These are phyloP conservation scores for Apamea sordens DNA, from an alignment of 2,888 invertebrate species.

Conservation along the genomic window DNA sequence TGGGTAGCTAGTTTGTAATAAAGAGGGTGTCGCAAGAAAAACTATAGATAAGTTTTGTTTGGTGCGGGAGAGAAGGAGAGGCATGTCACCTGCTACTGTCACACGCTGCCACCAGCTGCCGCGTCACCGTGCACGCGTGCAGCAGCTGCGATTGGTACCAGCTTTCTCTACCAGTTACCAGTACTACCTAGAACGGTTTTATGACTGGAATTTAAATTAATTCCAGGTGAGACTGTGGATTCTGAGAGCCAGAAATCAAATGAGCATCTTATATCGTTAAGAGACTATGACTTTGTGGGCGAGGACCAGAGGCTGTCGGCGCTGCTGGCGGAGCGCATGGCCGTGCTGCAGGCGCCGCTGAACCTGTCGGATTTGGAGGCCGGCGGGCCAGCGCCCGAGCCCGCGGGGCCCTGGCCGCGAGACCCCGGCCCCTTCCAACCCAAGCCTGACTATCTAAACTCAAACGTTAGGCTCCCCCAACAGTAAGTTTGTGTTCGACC, in stretches of 20 bases:
- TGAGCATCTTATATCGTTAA: slow-evolving; percentile 42
- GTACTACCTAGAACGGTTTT: background rate
- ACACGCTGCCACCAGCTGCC: background rate
- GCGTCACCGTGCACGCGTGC: background rate
- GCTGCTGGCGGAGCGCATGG: slow-evolving; percentile 46
- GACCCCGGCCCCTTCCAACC: background rate
- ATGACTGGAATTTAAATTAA: background rate
- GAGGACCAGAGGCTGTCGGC: slow-evolving; percentile 52
- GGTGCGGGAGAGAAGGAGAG: background rate
- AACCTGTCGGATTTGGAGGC: background rate
- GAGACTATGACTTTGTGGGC: slow-evolving; percentile 61
- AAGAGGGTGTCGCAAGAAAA: background rate
- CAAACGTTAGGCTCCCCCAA: slow-evolving; percentile 8
- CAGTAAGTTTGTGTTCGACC: slow-evolving; percentile 4
- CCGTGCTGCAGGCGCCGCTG: background rate
- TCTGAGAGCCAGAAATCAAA: background rate
- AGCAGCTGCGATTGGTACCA: background rate
- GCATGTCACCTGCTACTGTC: too few relatives aligned
- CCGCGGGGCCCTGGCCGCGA: background rate
- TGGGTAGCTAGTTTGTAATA: background rate
- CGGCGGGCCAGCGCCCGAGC: background rate
- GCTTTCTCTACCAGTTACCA: background rate
- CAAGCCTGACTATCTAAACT: slow-evolving; percentile 11
- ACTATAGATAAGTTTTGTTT: background rate
- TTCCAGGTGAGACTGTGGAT: slow-evolving; percentile 17